Conservation (phyloP, 2,888 invertebrate genomes). For the Actias luna region DNA sequence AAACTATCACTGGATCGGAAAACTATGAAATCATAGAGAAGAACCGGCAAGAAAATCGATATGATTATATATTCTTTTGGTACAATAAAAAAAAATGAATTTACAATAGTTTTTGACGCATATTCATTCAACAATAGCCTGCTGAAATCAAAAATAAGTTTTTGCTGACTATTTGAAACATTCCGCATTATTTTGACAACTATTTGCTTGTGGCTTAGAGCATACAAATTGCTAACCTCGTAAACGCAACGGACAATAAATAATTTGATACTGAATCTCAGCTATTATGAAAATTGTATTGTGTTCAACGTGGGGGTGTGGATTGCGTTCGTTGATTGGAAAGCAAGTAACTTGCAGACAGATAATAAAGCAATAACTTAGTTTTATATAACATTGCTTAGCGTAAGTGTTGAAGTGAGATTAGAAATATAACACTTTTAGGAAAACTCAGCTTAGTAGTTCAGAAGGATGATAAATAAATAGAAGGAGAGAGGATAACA, state of each 20-base stretch:
- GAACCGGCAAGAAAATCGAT: too few relatives aligned
- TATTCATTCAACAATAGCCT: too few relatives aligned
- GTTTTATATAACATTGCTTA: not conserved
- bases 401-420: not conserved
- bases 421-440: not conserved
- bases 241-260: constrained; percentile 47
- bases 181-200: not conserved
- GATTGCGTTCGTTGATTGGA: constrained; percentile 19
- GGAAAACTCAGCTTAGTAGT: too few relatives aligned
- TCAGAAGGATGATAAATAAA: too few relatives aligned
- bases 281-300: constrained; percentile 45
- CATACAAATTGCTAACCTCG: constrained; percentile 8
- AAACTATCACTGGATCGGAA: too few relatives aligned
- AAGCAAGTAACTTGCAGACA: not conserved
- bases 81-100: too few relatives aligned
- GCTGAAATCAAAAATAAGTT: too few relatives aligned
- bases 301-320: constrained; percentile 36
- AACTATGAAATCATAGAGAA: too few relatives aligned
- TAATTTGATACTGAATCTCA: constrained; percentile 56
- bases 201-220: constrained; percentile 13
- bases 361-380: not conserved
- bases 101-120: too few relatives aligned
- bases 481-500: too few relatives aligned
- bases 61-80: too few relatives aligned
- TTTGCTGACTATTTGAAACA: too few relatives aligned